Evolutionary conservation across 2,113 vertebrate species (phyloP), one percentile per base, ranked within the genome.

Genomic region (Tor tambroides): DNA sequence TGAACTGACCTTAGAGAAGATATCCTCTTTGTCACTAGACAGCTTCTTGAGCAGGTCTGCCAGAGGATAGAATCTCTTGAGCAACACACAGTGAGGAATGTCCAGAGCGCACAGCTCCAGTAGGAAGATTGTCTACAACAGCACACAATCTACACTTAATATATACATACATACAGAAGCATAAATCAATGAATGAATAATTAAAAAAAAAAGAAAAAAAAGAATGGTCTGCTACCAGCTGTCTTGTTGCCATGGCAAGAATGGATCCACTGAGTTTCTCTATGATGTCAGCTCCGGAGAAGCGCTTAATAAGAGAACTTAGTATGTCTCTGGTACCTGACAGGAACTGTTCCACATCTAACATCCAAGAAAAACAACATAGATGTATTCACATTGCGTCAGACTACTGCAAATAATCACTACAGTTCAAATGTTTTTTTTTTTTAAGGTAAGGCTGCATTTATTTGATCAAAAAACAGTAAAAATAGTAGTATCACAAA

Each of bases 271-370:
- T 95, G 23, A 99, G 94, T 91, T 97, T 99, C 83, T 96, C 96
- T 28, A 96, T 95, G 72, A 99, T 94, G 85, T 92, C 94, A 89
- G 95, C 93, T 74, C 95, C 95, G 74, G 91, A 95, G 87, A 95
- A 94, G 32, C 95, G 95, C 88, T 95, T 94, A 89, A 97, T 92
- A 84, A 99, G 94, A 59, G 95, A 96, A 82, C 93, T 93, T 67
- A 99, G 94, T 87, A 95, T 94, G 10, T 89, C 86, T 91, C 94
- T 95, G 85, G 95, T 91, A 61, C 92, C 95, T 78, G 92, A 93
- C 87, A 99, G 94, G 93, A 98, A 98, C 89, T 96, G 97, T 78
- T 95, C 94, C 91, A 98, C 96, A 95, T 99, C 98, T 99, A 87
- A 77, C 90, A 78, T 10, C 85, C 72, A 83, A 84, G 11, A 75